Evolutionary conservation across 2,888 invertebrate genomes (phyloP).

Genomic region (Thereva unica): DNA sequence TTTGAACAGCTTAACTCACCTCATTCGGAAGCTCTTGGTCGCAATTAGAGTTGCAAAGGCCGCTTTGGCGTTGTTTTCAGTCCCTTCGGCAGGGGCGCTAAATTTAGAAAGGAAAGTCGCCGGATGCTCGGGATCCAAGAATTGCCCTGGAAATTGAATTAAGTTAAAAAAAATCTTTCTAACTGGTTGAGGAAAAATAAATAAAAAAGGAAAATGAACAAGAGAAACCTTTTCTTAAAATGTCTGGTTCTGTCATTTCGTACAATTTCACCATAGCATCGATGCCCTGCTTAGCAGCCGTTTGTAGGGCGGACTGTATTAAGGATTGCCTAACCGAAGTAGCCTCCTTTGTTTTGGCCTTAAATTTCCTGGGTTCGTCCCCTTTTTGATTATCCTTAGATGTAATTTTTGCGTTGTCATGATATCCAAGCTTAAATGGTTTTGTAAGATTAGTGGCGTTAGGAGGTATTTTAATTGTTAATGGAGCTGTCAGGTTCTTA

Average conservation of each 20-base stretch:
- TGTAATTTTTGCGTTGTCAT: conserved; percentile 25
- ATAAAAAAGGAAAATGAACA: no score
- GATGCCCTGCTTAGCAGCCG: conserved; percentile 55
- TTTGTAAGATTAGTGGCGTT: conserved; percentile 26
- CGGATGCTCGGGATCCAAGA: conserved; percentile 55
- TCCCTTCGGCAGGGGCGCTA: conserved; percentile 51
- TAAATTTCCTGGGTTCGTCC: conserved; percentile 29
- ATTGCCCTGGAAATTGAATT: conserved; percentile 49
- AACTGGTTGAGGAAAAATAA: not conserved
- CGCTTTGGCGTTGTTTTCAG: conserved; percentile 52
- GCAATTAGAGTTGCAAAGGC: conserved; percentile 57
- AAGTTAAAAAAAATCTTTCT: not conserved
- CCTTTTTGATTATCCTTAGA: conserved; percentile 9
- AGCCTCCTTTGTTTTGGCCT: conserved; percentile 1
- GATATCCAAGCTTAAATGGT: conserved; percentile 33
- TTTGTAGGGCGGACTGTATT: conserved; percentile 54
- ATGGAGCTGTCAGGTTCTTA: no score
- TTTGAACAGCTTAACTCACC: conserved; percentile 49
- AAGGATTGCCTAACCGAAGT: conserved; percentile 47
- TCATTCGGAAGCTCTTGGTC: conserved; percentile 56
- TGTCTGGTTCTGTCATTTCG: conserved; percentile 54
- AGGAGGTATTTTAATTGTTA: not conserved
- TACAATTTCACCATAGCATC: conserved; percentile 56
- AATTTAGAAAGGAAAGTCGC: conserved; percentile 55
- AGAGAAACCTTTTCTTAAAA: conserved; percentile 53